phyloP scores from a whole-genome alignment of 1,140 invertebrate species.

The Drosophila bocqueti region DNA sequence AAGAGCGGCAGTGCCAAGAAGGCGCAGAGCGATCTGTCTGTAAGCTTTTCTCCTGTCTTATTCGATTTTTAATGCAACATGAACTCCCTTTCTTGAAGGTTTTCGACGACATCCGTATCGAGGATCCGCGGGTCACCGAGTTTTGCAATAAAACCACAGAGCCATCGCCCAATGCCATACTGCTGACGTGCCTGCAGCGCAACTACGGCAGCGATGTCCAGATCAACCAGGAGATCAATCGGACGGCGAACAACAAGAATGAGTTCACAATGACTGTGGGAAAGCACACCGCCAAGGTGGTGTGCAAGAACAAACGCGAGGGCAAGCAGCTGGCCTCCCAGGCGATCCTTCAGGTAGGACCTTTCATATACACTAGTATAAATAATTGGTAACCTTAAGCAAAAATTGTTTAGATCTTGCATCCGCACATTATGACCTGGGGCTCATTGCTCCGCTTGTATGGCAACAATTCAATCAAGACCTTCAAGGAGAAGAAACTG shows the following conservation, averaged over 20 bases:
- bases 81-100: conserved; percentile 87
- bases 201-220: conserved; percentile 97
- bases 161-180: conserved; percentile 96
- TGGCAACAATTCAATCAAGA: conserved; percentile 96
- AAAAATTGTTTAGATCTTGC: conserved; percentile 87
- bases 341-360: conserved; percentile 92
- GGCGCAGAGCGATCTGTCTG: conserved; percentile 88
- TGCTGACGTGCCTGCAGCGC: conserved; percentile 95
- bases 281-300: conserved; percentile 94
- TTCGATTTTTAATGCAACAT: neutral
- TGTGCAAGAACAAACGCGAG: conserved; percentile 98
- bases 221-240: conserved; percentile 95
- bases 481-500: conserved; percentile 96
- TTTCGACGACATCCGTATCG: conserved; percentile 97
- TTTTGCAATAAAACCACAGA: conserved; percentile 98
- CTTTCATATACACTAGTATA: neutral
- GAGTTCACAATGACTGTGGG: conserved; percentile 98
- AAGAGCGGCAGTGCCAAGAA: conserved; percentile 85
- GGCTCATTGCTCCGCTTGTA: conserved; percentile 96
- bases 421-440: conserved; percentile 98
- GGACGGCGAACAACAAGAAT: conserved; percentile 96
- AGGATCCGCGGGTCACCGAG: conserved; percentile 96
- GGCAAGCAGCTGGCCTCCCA: conserved; percentile 99
- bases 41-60: conserved; percentile 66
- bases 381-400: neutral